Conservation (phyloP, 1,140 invertebrate species). For the Drosophila auraria region DNA sequence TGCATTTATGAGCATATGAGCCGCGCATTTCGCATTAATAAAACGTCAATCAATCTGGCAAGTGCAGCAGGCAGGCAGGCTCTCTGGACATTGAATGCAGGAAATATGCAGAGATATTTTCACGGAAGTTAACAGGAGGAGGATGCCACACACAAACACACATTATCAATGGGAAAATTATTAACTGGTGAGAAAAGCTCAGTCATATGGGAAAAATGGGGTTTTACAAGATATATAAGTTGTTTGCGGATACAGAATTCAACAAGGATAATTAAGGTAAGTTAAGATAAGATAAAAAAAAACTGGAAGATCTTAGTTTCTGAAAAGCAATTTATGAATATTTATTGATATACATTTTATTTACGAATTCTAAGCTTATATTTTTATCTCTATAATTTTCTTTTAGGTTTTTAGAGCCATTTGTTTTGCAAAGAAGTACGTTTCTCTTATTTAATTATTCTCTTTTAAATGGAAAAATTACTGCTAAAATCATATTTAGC, state of each 20-base stretch:
- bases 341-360: neutral
- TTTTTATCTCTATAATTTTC: no score
- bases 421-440: no score
- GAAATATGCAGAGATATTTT: slow-evolving; percentile 19
- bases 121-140: slow-evolving; percentile 23
- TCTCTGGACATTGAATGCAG: slow-evolving; percentile 9
- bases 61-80: slow-evolving; percentile 12
- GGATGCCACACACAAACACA: neutral
- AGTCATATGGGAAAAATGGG: neutral
- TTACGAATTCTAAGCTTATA: no score
- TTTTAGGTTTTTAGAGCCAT: no score
- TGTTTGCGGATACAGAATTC: neutral
- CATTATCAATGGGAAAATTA: slow-evolving; percentile 1
- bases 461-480: no score
- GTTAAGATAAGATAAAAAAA: neutral
- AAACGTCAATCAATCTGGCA: slow-evolving; percentile 29
- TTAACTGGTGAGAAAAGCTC: neutral
- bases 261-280: neutral
- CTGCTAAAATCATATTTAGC: no score
- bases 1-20: slow-evolving; percentile 35
- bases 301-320: neutral
- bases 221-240: no score
- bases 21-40: slow-evolving; percentile 29
- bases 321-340: neutral
- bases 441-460: no score